Evolutionary conservation across 1,140 invertebrate species (phyloP), one percentile per base, ranked within the genome.

Genomic region (Pollicipes pollicipes): DNA sequence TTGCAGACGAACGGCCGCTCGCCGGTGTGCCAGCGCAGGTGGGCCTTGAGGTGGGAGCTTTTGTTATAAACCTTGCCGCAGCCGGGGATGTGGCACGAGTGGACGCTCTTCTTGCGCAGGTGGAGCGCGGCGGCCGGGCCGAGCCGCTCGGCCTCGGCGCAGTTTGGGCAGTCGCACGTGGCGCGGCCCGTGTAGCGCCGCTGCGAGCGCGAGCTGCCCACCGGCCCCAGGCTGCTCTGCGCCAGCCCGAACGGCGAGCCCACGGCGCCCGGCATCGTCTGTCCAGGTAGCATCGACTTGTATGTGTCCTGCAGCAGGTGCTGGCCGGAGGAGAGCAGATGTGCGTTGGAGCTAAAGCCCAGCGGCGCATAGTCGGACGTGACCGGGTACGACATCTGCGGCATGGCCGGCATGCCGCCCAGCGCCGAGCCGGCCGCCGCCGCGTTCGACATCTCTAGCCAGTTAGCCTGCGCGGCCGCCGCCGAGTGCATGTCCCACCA

Each of bases 101-200:
- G 97, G 77, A 97, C 94, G 81, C 95, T 97, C 82, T 95, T 95
- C 85, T 97, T 97, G 70, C 93, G 84, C 37, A 97, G 83, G 78
- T 95, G 91, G 6, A 64, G 63, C 0, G 93, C 92, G 16, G 93
- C 95, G 1, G 93, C 93, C 4, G 94, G 93, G 2, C 95, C 95
- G 32, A 97, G 82, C 31, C 93, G 83, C 79, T 98, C 95, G 6
- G 93, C 92, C 82, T 98, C 94, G 82, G 95, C 91, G 79, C 96
- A 98, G 81, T 98, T 98, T 58, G 96, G 96, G 78, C 96, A 98
- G 79, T 98, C 94, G 82, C 96, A 98, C 30, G 95, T 98, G 8
- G 95, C 93, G 29, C 93, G 83, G 0, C 93, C 93, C n/a, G 93
- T 95, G 84, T 97, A 97, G 26, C 95, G 86, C 73, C 95, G 84